Evolutionary conservation across 2,113 vertebrate species (phyloP).

Genomic region (Pteruthius melanotis): DNA sequence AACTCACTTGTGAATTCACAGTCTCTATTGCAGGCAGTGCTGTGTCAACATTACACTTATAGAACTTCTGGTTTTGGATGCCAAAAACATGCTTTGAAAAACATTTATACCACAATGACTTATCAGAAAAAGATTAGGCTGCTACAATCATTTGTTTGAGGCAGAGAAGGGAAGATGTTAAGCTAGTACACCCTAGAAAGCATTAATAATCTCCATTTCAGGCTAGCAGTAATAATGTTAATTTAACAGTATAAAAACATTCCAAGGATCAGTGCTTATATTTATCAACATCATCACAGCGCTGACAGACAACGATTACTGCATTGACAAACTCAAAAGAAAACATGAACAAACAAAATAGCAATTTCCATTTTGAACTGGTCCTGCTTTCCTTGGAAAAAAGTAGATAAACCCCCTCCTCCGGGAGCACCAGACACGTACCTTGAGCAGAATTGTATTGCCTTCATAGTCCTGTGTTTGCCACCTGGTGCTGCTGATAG

Average conservation of each 20-base stretch:
- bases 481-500: constrained; percentile 90
- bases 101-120: neutral
- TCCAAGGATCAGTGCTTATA: neutral
- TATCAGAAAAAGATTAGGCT: neutral
- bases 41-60: neutral
- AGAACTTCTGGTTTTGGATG: neutral
- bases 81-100: neutral
- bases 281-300: neutral
- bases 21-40: accelerated
- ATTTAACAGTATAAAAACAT: neutral
- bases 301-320: neutral
- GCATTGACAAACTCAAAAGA: neutral
- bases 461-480: constrained; percentile 93
- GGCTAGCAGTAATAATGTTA: neutral
- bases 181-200: neutral
- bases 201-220: neutral
- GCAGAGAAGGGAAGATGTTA: neutral
- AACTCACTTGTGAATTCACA: neutral
- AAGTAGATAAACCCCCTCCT: neutral
- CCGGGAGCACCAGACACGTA: constrained; percentile 32
- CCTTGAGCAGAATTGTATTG: constrained; percentile 92
- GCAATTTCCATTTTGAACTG: neutral
- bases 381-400: neutral
- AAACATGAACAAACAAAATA: neutral
- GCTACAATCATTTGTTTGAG: neutral